Evolutionary conservation across 2,797 vertebrate species (phyloP).

Genomic region (Emydoidea blandingii): DNA sequence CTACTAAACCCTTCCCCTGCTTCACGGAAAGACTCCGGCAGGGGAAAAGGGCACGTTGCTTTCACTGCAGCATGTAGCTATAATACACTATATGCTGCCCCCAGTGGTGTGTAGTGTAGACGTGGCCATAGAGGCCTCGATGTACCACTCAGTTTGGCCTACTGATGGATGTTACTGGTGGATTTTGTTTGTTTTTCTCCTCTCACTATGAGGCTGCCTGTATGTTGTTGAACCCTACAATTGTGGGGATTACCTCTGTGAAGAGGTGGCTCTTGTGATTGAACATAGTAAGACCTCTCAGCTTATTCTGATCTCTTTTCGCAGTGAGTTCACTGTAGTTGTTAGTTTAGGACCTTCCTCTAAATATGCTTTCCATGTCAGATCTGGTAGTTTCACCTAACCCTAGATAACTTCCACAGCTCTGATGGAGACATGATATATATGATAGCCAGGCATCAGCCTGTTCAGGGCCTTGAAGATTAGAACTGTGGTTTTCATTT

Average conservation of each 20-base stretch:
- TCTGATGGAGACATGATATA: background rate
- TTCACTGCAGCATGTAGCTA: background rate
- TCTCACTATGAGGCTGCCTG: background rate
- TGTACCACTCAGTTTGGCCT: background rate
- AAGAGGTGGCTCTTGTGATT: background rate
- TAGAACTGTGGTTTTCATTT: background rate
- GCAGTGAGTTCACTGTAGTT: accelerated
- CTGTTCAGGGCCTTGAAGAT: background rate
- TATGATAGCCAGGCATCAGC: background rate
- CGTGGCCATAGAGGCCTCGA: background rate
- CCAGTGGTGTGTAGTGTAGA: background rate
- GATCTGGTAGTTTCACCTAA: accelerated
- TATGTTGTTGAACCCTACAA: background rate
- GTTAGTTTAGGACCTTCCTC: background rate
- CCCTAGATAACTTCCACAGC: background rate
- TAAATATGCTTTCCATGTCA: background rate
- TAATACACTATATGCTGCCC: background rate
- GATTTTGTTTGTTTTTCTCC: background rate
- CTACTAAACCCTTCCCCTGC: background rate
- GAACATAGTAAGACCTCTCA: background rate
- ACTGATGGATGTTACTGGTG: background rate
- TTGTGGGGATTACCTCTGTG: background rate
- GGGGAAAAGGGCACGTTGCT: too few species aligned
- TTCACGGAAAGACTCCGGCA: too few species aligned
- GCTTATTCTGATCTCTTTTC: background rate